These are phyloP conservation scores for Drosophila lowei DNA, from an alignment of 1,140 invertebrate species.

Conservation along the genomic window DNA sequence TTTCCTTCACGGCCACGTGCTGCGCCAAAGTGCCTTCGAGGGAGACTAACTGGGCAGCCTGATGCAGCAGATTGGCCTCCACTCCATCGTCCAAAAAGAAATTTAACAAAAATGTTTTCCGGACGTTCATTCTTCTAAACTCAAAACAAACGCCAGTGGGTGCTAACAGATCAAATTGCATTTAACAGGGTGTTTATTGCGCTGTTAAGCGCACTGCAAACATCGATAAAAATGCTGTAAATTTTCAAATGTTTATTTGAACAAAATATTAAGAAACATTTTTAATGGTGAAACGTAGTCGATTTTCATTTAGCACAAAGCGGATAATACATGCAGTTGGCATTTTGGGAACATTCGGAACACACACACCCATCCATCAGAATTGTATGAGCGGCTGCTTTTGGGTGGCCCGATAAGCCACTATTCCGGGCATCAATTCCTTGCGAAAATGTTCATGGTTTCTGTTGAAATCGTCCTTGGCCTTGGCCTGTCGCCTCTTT, in stretches of 20 bases:
- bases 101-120: conserved; percentile 37
- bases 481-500: conserved; percentile 16
- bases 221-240: too few relatives aligned
- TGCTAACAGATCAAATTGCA: background rate
- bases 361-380: conserved; percentile 27
- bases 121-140: conserved; percentile 28
- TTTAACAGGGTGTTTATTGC: too few relatives aligned
- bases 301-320: conserved; percentile 51
- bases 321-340: conserved; percentile 29
- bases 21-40: conserved; percentile 1
- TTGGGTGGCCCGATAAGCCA: conserved; percentile 47
- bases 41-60: conserved; percentile 21
- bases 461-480: conserved; percentile 45
- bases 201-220: too few relatives aligned
- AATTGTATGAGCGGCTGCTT: conserved; percentile 67
- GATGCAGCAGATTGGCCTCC: conserved; percentile 14
- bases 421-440: conserved; percentile 63
- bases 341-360: background rate
- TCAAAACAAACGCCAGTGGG: conserved; percentile 1
- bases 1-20: background rate
- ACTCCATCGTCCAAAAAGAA: conserved; percentile 46
- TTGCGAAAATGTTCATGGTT: conserved; percentile 63
- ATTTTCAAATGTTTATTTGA: background rate
- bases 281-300: conserved; percentile 27
- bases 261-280: conserved; percentile 18